Evolutionary conservation across 2,113 vertebrate genomes (phyloP).

Genomic region (Corvus moneduloides): DNA sequence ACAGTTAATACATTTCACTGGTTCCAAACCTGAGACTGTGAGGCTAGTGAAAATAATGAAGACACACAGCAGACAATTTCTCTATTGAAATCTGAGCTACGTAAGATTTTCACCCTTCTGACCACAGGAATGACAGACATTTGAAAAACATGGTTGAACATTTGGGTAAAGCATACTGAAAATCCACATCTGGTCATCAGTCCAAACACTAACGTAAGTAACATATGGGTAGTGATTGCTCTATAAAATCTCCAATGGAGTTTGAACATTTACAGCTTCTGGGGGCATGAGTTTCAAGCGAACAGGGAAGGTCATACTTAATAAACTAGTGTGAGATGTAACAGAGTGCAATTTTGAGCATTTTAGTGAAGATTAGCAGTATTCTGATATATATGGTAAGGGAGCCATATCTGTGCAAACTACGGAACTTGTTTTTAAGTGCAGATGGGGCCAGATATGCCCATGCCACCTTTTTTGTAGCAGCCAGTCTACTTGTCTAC

Average conservation of each 20-base stretch:
- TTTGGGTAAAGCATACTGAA: neutral
- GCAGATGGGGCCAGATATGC: neutral
- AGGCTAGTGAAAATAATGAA: neutral
- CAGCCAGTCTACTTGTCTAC: neutral
- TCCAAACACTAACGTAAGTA: neutral
- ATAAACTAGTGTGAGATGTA: neutral
- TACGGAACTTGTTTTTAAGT: neutral
- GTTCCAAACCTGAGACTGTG: neutral
- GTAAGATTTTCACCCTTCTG: neutral
- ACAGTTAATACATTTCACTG: neutral
- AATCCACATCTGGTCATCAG: neutral
- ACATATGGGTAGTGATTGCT: neutral
- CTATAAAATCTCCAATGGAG: neutral
- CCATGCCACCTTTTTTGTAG: constrained; percentile 16
- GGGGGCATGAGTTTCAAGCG: neutral
- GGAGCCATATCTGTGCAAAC: neutral
- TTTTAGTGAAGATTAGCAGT: neutral
- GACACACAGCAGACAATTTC: neutral
- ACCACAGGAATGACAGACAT: neutral
- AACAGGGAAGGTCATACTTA: neutral
- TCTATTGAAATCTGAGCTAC: neutral
- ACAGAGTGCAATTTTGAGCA: neutral
- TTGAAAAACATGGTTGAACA: neutral
- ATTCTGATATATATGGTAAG: neutral
- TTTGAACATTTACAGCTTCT: constrained; percentile 8